Evolutionary conservation across 2,797 vertebrate species (phyloP).

Genomic region (Rhinophrynus dorsalis): DNA sequence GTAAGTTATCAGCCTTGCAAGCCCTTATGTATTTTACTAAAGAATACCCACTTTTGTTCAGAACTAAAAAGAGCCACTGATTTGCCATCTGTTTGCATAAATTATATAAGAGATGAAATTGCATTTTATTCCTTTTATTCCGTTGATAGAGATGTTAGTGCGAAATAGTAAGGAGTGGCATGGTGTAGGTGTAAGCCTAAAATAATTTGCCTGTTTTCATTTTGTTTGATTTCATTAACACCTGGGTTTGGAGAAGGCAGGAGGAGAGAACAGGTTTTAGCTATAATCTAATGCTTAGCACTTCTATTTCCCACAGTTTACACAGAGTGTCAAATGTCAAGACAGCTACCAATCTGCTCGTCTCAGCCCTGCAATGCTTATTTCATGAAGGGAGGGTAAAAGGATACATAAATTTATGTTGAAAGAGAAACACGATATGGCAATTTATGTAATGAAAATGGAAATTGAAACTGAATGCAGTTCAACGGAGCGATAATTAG

Average conservation of each 20-base stretch:
- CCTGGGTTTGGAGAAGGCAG: constrained; percentile 82
- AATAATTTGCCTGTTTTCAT: constrained; percentile 78
- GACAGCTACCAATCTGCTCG: constrained; percentile 52
- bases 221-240: constrained; percentile 91
- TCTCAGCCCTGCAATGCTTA: constrained; percentile 52
- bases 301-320: constrained; percentile 62
- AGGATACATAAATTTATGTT: constrained; percentile 54
- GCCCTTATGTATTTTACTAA: too few species aligned
- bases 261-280: constrained; percentile 75
- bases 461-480: constrained; percentile 42
- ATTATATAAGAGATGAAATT: too few species aligned
- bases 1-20: too few species aligned
- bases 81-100: too few species aligned
- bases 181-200: constrained; percentile 65
- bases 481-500: constrained; percentile 31
- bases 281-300: constrained; percentile 82
- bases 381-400: constrained; percentile 53
- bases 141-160: too few species aligned
- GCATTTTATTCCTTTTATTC: too few species aligned
- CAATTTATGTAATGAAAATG: constrained; percentile 50
- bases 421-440: constrained; percentile 43
- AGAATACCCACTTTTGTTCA: too few species aligned
- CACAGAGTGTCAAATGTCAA: constrained; percentile 77
- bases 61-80: too few species aligned
- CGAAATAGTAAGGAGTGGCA: constrained; percentile 83